Evolutionary conservation across 1,140 invertebrate genomes (phyloP).

Genomic region (Amphibalanus amphitrite): DNA sequence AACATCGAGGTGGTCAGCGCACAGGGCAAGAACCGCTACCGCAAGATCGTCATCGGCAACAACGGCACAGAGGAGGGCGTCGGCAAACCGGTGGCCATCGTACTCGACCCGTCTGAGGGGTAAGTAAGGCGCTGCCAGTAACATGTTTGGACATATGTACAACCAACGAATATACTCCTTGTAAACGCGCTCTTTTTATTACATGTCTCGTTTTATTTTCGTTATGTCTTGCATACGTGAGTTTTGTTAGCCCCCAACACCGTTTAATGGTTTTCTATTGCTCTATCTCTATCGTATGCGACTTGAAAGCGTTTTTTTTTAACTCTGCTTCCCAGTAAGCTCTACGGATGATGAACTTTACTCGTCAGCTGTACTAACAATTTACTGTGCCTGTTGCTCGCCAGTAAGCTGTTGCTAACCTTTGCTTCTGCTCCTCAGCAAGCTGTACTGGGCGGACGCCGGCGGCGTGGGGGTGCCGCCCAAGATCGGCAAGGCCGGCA

Average conservation of each 20-base stretch:
- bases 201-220: not conserved
- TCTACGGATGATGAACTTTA: too few species aligned
- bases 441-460: conserved; percentile 89
- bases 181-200: not conserved
- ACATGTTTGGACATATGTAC: too few species aligned
- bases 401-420: too few species aligned
- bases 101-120: conserved; percentile 77
- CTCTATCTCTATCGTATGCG: not conserved
- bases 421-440: conserved; percentile 31
- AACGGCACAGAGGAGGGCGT: conserved; percentile 72
- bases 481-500: conserved; percentile 81
- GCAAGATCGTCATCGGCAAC: conserved; percentile 78
- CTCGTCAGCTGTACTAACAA: not conserved
- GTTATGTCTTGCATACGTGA: not conserved
- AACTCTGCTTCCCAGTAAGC: not conserved
- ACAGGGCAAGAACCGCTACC: conserved; percentile 61
- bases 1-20: conserved; percentile 84
- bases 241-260: too few species aligned
- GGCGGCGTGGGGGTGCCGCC: conserved; percentile 74
- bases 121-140: too few species aligned
- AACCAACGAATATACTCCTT: too few species aligned
- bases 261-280: not conserved
- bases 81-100: conserved; percentile 67
- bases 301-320: not conserved
- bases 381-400: not conserved